Conservation (phyloP, 2,797 vertebrate genomes). For the Ceyx erithaca region DNA sequence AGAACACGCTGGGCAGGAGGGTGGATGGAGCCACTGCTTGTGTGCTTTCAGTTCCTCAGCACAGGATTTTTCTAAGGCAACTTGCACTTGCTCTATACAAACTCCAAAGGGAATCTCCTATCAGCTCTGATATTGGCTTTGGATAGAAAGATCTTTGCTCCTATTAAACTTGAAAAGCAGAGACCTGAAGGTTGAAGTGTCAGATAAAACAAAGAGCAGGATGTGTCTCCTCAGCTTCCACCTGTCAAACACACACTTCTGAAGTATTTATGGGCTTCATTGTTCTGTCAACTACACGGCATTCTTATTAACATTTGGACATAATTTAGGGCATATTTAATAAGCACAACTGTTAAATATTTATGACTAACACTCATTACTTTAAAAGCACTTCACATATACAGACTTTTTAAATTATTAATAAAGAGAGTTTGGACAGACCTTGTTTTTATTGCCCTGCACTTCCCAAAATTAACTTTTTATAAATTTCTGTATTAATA, state of each 20-base stretch:
- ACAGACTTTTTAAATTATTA: slow-evolving; percentile 74
- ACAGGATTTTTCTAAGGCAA: background rate
- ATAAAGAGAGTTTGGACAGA: slow-evolving; percentile 64
- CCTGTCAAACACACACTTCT: slow-evolving; percentile 51
- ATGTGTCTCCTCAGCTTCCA: slow-evolving; percentile 34
- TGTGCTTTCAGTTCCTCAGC: background rate
- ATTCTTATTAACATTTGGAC: slow-evolving; percentile 75
- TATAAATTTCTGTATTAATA: slow-evolving; percentile 47
- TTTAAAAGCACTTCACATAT: slow-evolving; percentile 74
- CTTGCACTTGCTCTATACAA: slow-evolving; percentile 22
- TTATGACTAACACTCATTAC: slow-evolving; percentile 74
- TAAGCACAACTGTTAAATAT: slow-evolving; percentile 77
- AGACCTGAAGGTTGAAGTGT: slow-evolving; percentile 36
- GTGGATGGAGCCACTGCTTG: background rate
- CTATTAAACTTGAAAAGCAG: slow-evolving; percentile 26
- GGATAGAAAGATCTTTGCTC: slow-evolving; percentile 31
- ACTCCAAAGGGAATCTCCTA: slow-evolving; percentile 41
- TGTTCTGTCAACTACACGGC: slow-evolving; percentile 69
- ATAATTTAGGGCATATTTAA: slow-evolving; percentile 76
- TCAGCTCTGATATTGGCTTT: background rate
- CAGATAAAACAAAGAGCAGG: slow-evolving; percentile 21
- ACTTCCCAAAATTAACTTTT: slow-evolving; percentile 69
- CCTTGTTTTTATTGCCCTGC: slow-evolving; percentile 66
- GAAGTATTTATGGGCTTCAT: slow-evolving; percentile 76
- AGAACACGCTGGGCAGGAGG: background rate